These are phyloP conservation scores for Chiridota heheva DNA, from an alignment of 35 echinoderm and acorn worm species.

Conservation along the genomic window DNA sequence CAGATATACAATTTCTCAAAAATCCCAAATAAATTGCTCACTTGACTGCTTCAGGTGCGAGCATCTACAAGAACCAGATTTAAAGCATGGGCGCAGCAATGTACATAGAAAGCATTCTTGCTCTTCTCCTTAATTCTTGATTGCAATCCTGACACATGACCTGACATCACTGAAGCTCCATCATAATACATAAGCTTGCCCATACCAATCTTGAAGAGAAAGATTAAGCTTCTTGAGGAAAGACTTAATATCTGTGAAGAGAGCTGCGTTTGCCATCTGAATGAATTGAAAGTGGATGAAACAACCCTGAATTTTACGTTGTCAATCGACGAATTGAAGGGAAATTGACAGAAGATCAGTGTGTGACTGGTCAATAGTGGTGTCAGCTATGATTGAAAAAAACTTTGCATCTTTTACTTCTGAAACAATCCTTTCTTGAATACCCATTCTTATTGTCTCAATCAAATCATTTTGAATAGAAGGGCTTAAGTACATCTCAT, in stretches of 20 bases:
- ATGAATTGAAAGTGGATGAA: background rate
- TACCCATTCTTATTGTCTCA: background rate
- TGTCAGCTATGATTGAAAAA: conserved; percentile 19
- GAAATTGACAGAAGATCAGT: conserved; percentile 20
- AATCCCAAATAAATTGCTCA: background rate
- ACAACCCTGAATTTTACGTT: conserved; percentile 6
- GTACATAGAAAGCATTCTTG: conserved; percentile 13
- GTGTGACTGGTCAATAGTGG: conserved; percentile 28
- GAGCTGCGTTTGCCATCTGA: too few species aligned
- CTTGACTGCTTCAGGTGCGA: background rate
- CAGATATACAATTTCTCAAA: background rate
- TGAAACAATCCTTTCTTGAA: background rate
- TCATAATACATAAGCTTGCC: conserved; percentile 12
- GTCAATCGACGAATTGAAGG: conserved; percentile 14
- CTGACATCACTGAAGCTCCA: conserved; percentile 11
- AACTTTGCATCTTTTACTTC: conserved; percentile 15
- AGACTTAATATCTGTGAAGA: background rate
- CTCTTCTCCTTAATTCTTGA: conserved; percentile 24
- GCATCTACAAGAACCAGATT: conserved; percentile 42
- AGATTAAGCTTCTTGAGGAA: background rate
- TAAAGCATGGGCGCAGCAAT: conserved; percentile 32
- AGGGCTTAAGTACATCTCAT: conserved; percentile 24
- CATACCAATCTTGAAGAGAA: background rate
- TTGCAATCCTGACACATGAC: conserved; percentile 21
- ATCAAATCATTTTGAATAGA: conserved; percentile 34